A percentile compares a stretch with the other conserved stretches of the same genome.
Evolutionary conservation across 2,888 invertebrate genomes (phyloP).

Genomic region (Pseudolycoriella hygida): DNA sequence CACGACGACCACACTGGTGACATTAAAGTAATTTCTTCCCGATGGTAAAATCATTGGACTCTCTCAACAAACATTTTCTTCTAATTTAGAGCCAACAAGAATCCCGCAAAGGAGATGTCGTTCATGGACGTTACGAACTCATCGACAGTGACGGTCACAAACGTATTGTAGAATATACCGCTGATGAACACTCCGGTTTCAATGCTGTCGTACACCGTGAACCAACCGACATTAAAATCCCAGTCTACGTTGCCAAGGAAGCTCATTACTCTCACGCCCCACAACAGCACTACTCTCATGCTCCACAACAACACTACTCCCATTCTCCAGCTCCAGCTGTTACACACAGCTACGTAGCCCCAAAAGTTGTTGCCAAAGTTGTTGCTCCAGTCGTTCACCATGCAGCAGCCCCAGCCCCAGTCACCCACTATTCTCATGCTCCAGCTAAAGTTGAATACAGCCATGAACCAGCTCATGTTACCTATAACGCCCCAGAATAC

Average conservation of each 20-base stretch:
- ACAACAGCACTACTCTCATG: not conserved
- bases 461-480: not conserved
- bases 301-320: not conserved
- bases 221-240: constrained; percentile 26
- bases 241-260: constrained; percentile 7
- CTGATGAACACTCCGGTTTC: constrained; percentile 34
- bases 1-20: constrained; percentile 34
- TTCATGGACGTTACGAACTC: constrained; percentile 33
- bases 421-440: not conserved
- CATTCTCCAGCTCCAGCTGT: not conserved
- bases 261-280: not conserved
- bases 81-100: constrained; percentile 28
- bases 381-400: not conserved
- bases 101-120: constrained; percentile 32
- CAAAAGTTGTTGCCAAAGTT: too few species aligned
- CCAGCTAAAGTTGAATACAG: not conserved
- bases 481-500: not conserved
- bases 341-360: not conserved
- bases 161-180: constrained; percentile 34
- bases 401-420: not conserved
- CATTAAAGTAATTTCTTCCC: constrained; percentile 19
- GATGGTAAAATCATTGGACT: too few species aligned
- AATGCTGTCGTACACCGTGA: constrained; percentile 34
- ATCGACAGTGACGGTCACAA: constrained; percentile 34
- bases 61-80: too few species aligned